Conservation (phyloP, 2,113 vertebrate species). For the Caracal caracal region DNA sequence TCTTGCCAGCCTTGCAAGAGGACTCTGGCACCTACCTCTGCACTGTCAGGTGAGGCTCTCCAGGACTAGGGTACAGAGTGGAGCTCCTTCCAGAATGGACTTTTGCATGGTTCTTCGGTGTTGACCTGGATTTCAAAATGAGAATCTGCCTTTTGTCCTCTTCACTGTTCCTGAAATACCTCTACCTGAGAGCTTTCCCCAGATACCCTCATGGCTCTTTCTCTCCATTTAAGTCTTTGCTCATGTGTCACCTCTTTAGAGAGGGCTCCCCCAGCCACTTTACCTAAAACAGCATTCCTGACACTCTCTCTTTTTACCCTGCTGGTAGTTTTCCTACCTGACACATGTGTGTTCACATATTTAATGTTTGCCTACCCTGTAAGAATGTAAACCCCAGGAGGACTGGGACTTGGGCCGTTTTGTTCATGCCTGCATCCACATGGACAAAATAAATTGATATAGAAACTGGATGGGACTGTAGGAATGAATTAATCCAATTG, state of each 20-base stretch:
- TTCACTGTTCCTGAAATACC: background rate
- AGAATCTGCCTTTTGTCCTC: background rate
- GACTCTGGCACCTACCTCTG: conserved; percentile 93
- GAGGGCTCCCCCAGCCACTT: background rate
- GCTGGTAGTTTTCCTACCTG: background rate
- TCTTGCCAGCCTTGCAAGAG: conserved; percentile 87
- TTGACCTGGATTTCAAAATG: background rate
- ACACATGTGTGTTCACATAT: background rate
- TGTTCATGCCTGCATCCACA: background rate
- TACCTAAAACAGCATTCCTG: background rate
- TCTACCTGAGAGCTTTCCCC: background rate
- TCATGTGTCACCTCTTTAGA: background rate
- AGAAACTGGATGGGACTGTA: background rate
- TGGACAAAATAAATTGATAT: background rate
- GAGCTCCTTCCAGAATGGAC: background rate
- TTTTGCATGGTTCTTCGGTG: background rate
- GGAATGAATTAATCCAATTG: background rate
- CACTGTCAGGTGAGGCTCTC: conserved; percentile 85
- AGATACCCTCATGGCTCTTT: background rate
- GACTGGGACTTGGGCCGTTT: background rate
- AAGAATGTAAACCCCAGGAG: background rate
- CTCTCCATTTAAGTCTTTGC: background rate
- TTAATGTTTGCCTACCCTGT: background rate
- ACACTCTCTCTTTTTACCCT: background rate
- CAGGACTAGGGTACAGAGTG: fast-evolving